phyloP scores from a whole-genome alignment of 2,888 invertebrate species.

The Athalia cordata region DNA sequence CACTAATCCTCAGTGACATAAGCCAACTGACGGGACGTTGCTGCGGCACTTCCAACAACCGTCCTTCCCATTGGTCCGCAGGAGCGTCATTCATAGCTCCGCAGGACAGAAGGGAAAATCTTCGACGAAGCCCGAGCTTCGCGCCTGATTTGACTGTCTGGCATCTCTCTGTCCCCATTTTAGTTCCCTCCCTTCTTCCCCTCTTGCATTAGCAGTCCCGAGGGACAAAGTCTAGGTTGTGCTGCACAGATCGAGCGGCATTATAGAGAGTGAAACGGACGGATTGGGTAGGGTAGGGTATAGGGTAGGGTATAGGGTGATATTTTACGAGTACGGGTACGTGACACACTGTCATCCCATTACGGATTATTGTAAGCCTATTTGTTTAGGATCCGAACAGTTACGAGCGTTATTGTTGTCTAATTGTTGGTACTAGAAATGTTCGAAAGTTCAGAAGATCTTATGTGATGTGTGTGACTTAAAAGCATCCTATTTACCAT shows the following conservation, averaged over 20 bases:
- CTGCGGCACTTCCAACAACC: slow-evolving; percentile 10
- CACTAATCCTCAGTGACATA: slow-evolving; percentile 71
- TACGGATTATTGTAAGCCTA: slow-evolving; percentile 67
- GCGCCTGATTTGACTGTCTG: slow-evolving; percentile 38
- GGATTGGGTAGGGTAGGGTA: not conserved
- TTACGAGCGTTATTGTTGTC: slow-evolving; percentile 44
- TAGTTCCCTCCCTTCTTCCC: not conserved
- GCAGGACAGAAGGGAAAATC: slow-evolving; percentile 12
- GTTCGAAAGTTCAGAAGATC: not conserved
- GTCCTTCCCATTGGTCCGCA: not conserved
- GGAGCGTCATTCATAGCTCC: not conserved
- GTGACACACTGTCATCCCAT: slow-evolving; percentile 62
- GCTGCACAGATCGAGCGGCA: too few species aligned
- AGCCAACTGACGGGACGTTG: slow-evolving; percentile 66
- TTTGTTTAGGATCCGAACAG: slow-evolving; percentile 65
- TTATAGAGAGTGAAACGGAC: not conserved
- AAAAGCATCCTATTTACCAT: not conserved
- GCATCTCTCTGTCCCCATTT: not conserved
- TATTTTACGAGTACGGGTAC: slow-evolving; percentile 58
- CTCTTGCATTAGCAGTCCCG: not conserved
- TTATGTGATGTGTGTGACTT: not conserved
- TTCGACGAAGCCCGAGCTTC: slow-evolving; percentile 6
- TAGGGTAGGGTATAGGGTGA: too few species aligned
- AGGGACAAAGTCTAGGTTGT: slow-evolving; percentile 19
- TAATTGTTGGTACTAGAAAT: slow-evolving; percentile 38